Evolutionary conservation across 2,888 invertebrate genomes (phyloP), one percentile per base, ranked within the genome.

Genomic region (Hipparchia semele): DNA sequence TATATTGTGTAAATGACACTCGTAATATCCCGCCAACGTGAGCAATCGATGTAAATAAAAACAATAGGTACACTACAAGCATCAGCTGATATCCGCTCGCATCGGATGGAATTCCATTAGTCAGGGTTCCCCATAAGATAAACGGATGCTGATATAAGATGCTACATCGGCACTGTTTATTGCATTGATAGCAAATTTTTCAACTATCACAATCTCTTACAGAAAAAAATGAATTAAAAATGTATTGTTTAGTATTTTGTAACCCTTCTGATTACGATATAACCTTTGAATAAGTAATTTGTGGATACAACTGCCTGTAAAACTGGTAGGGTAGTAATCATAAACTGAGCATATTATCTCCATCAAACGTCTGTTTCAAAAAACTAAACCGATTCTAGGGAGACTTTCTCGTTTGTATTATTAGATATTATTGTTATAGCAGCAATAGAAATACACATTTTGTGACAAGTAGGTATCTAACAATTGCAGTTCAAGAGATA

Each of bases 1-100:
- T n/a, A n/a, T n/a, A n/a, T n/a, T n/a, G n/a, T n/a, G n/a, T n/a
- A n/a, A n/a, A n/a, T n/a, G 23, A 23, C 23, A 23, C 23, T 39
- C 39, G n/a, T 56, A 56, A n/a, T 13, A 6, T 0, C 1, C 6
- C 56, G 39, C 6, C 6, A 7, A 9, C 51, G 10, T 51, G 10
- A 10, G 51, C 51, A 8, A 45, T 13, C 7, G 46, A 46, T 12
- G 61, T 61, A 45, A 45, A 45, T 45, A 45, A 64, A 64, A 56
- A 56, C 39, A 58, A 67, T 58, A 23, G 23, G 23, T 23, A 67
- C 54, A 46, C 12, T 2, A 45, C 13, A 56, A 60, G 49, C 49
- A 60, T 69, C 69, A 61, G 69, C 69, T 69, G 69, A 69, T 69
- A 61, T 69, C 69, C 69, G 60, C 12, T 61, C 69, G 61, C n/a